These are phyloP conservation scores for Anas bernieri DNA, from an alignment of 2,797 vertebrate genomes.

Conservation along the genomic window DNA sequence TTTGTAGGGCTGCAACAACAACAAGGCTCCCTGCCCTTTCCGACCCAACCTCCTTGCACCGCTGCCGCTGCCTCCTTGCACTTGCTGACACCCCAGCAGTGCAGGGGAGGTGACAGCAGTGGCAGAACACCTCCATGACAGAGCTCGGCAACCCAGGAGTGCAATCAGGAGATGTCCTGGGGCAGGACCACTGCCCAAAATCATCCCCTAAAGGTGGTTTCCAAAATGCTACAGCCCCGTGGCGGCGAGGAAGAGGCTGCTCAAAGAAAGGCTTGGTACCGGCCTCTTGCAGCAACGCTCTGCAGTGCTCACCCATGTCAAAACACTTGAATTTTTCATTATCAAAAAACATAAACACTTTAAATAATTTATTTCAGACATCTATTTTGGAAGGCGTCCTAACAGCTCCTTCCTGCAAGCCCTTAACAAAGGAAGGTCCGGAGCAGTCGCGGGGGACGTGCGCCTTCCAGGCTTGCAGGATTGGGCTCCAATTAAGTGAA, in stretches of 20 bases:
- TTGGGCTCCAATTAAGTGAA: neutral
- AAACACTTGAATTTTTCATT: neutral
- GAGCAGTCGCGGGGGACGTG: neutral
- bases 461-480: neutral
- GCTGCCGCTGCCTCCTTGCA: too few relatives aligned
- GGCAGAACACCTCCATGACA: neutral
- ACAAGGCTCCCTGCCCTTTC: neutral
- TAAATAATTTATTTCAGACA: slow-evolving; percentile 22
- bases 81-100: too few relatives aligned
- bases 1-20: rapidly evolving
- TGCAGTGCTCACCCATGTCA: neutral
- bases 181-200: neutral
- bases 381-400: rapidly evolving
- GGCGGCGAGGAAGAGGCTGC: rapidly evolving
- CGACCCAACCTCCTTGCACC: neutral
- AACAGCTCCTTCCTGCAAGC: neutral
- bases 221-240: neutral
- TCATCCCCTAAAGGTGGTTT: neutral
- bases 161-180: neutral
- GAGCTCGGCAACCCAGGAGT: rapidly evolving
- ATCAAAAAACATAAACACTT: neutral
- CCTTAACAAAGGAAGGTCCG: neutral
- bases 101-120: neutral
- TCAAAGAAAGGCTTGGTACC: neutral
- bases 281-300: neutral